Conservation (phyloP, 2,113 vertebrate species). For the Myxocyprinus asiaticus region DNA sequence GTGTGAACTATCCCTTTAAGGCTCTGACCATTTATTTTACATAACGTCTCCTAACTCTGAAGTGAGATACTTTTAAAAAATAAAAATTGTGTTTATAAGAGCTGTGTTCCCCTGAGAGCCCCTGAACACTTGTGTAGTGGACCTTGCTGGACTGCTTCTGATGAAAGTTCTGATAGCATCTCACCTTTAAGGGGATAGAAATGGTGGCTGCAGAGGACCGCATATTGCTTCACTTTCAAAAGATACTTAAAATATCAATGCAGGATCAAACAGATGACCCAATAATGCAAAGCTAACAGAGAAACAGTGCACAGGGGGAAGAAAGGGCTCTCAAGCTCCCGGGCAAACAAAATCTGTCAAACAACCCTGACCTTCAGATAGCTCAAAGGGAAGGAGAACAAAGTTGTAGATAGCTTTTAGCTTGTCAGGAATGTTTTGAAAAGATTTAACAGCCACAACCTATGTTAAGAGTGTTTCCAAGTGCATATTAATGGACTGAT, state of each 20-base stretch:
- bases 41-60: background rate
- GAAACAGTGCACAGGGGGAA: slow-evolving; percentile 8
- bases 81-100: background rate
- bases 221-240: slow-evolving; percentile 17
- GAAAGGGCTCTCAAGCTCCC: slow-evolving; percentile 7
- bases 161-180: slow-evolving; percentile 37
- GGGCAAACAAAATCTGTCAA: slow-evolving; percentile 29
- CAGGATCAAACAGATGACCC: slow-evolving; percentile 39
- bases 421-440: background rate
- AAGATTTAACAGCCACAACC: slow-evolving; percentile 20
- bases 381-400: slow-evolving; percentile 34
- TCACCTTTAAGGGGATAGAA: slow-evolving; percentile 50
- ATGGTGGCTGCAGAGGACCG: slow-evolving; percentile 20
- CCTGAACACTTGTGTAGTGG: background rate
- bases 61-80: no score
- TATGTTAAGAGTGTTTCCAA: slow-evolving; percentile 2
- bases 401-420: slow-evolving; percentile 30
- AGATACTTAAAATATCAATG: slow-evolving; percentile 44
- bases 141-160: slow-evolving; percentile 1
- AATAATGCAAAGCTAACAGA: slow-evolving; percentile 40
- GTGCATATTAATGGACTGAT: slow-evolving; percentile 18
- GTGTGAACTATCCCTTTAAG: no score
- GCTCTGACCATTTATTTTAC: slow-evolving; percentile 8
- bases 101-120: slow-evolving; percentile 13
- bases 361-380: slow-evolving; percentile 38